phyloP scores from a whole-genome alignment of 2,797 vertebrate genomes.

The Alca torda region DNA sequence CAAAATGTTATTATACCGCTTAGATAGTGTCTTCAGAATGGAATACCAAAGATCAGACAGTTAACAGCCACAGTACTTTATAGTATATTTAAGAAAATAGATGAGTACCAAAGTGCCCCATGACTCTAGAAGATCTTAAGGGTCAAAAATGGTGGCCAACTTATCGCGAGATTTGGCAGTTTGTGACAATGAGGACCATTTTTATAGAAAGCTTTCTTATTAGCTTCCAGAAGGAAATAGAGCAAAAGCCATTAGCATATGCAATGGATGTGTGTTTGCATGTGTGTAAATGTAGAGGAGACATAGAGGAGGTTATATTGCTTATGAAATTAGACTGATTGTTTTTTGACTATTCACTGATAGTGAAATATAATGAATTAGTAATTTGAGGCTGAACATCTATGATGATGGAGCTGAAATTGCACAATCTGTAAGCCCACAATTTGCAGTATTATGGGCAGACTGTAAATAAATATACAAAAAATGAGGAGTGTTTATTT shows the following conservation, averaged over 20 bases:
- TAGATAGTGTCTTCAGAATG: background rate
- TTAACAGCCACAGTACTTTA: background rate
- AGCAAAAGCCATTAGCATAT: background rate
- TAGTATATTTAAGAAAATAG: background rate
- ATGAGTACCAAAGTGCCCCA: background rate
- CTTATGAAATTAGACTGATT: background rate
- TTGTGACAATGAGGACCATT: background rate
- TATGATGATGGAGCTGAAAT: background rate
- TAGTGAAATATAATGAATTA: background rate
- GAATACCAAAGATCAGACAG: background rate
- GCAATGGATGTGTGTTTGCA: accelerated
- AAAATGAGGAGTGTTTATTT: background rate
- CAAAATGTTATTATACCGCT: background rate
- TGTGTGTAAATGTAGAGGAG: background rate
- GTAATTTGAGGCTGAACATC: background rate
- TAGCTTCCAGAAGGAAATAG: background rate
- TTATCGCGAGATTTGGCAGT: accelerated
- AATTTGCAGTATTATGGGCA: background rate
- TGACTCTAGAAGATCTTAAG: background rate
- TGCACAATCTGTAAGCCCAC: background rate
- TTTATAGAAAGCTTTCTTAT: background rate
- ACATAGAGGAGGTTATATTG: background rate
- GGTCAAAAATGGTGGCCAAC: background rate
- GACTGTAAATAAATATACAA: background rate
- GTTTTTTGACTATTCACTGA: background rate